These are phyloP conservation scores for Saturnia japonica DNA, from an alignment of 2,888 invertebrate genomes.

Conservation along the genomic window DNA sequence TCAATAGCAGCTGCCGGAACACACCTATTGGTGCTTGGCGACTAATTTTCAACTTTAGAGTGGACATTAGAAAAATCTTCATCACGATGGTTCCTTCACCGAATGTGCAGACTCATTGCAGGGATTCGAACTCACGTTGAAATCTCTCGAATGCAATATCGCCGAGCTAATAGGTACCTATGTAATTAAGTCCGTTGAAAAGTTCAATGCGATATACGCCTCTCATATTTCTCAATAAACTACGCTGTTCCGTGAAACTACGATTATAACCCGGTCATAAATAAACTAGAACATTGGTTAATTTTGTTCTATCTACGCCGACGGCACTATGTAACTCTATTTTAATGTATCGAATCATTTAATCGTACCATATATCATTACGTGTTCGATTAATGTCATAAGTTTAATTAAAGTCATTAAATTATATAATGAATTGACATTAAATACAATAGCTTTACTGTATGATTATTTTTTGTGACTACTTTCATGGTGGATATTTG, in stretches of 20 bases:
- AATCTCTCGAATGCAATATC: background rate
- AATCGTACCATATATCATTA: background rate
- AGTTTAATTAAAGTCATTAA: background rate
- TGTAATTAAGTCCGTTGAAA: background rate
- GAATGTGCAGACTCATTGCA: too few relatives aligned
- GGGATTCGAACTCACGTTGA: too few relatives aligned
- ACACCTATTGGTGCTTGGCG: too few relatives aligned
- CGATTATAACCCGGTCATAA: background rate
- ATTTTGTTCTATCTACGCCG: background rate
- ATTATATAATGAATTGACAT: too few relatives aligned
- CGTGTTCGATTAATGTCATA: background rate
- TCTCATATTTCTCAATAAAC: background rate
- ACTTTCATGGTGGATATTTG: background rate
- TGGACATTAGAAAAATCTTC: too few relatives aligned
- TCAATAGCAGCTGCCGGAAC: too few relatives aligned
- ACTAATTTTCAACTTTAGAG: too few relatives aligned
- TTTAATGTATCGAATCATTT: background rate
- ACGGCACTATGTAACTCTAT: background rate
- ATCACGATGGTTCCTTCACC: too few relatives aligned
- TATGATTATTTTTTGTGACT: background rate
- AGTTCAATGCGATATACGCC: background rate
- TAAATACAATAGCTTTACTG: too few relatives aligned
- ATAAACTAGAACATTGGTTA: background rate
- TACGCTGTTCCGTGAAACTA: background rate
- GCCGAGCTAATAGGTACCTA: background rate